phyloP scores from a whole-genome alignment of 2,888 invertebrate genomes.

The Capitulum mitella region DNA sequence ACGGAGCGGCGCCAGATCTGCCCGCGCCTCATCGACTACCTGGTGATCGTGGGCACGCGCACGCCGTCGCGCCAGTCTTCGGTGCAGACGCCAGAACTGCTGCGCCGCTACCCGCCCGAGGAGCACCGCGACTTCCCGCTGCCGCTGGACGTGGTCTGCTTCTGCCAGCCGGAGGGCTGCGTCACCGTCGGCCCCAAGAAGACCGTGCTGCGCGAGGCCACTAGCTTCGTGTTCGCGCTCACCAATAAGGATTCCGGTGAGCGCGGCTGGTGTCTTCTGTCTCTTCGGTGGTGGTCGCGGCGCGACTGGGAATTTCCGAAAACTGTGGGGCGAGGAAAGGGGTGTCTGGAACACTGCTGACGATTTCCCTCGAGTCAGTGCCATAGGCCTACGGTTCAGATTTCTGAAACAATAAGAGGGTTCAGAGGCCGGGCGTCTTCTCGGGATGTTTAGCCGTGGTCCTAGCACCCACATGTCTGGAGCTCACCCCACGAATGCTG shows the following conservation, averaged over 20 bases:
- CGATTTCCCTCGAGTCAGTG: no score
- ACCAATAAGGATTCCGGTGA: conserved; percentile 97
- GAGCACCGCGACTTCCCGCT: conserved; percentile 96
- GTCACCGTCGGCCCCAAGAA: conserved; percentile 74
- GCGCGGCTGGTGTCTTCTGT: no score
- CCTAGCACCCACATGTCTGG: no score
- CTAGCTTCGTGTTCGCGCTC: conserved; percentile 94
- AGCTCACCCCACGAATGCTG: no score
- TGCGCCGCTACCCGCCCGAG: conserved; percentile 88
- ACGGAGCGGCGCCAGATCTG: conserved; percentile 45
- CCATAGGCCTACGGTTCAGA: no score
- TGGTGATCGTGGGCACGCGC: conserved; percentile 90
- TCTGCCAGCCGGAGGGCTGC: conserved; percentile 99
- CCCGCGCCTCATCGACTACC: conserved; percentile 69
- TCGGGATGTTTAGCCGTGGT: no score
- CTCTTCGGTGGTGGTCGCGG: no score
- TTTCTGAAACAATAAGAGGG: no score
- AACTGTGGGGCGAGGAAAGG: no score
- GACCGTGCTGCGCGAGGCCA: conserved; percentile 75
- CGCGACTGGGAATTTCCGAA: no score
- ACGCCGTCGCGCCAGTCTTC: conserved; percentile 53
- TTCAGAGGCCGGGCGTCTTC: no score
- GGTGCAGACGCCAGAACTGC: conserved; percentile 79
- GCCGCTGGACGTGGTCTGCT: conserved; percentile 97
- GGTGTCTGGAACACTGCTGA: no score